phyloP scores from a whole-genome alignment of 2,888 invertebrate species.

The Acrobasis suavella region DNA sequence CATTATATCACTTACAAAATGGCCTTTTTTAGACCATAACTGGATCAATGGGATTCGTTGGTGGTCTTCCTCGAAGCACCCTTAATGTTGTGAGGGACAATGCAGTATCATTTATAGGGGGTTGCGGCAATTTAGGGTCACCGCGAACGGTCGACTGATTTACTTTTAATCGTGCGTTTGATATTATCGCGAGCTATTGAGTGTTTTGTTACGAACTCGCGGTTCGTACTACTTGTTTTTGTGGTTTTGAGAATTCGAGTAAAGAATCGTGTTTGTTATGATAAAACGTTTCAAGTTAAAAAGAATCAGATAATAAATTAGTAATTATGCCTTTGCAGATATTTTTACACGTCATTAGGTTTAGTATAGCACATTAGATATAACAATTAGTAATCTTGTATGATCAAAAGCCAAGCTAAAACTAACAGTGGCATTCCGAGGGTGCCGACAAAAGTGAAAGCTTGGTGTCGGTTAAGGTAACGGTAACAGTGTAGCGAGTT shows the following conservation, averaged over 20 bases:
- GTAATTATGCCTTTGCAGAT: too few species aligned
- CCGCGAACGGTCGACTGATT: constrained; percentile 69
- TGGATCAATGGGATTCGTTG: constrained; percentile 52
- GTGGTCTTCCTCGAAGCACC: constrained; percentile 77
- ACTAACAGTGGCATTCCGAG: too few species aligned
- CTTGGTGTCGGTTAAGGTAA: too few species aligned
- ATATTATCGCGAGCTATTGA: constrained; percentile 67
- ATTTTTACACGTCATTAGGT: too few species aligned
- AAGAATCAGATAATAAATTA: too few species aligned
- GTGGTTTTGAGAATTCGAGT: not conserved
- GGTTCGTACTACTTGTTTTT: constrained; percentile 45
- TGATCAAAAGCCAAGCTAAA: too few species aligned
- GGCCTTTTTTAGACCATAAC: constrained; percentile 21
- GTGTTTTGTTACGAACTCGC: constrained; percentile 67
- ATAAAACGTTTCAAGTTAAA: not conserved
- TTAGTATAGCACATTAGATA: too few species aligned
- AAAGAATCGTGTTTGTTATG: not conserved
- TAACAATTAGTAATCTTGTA: too few species aligned
- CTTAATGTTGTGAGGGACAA: constrained; percentile 54
- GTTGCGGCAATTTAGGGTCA: constrained; percentile 63
- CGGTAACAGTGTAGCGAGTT: too few species aligned
- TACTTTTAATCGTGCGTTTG: constrained; percentile 72
- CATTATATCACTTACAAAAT: constrained; percentile 48
- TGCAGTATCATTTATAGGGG: constrained; percentile 53
- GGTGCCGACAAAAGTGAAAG: too few species aligned